Percentiles rank a stretch among this genome's conserved stretches.
Evolutionary conservation across 2,113 vertebrate genomes (phyloP).

Genomic region (Burhinus oedicnemus): DNA sequence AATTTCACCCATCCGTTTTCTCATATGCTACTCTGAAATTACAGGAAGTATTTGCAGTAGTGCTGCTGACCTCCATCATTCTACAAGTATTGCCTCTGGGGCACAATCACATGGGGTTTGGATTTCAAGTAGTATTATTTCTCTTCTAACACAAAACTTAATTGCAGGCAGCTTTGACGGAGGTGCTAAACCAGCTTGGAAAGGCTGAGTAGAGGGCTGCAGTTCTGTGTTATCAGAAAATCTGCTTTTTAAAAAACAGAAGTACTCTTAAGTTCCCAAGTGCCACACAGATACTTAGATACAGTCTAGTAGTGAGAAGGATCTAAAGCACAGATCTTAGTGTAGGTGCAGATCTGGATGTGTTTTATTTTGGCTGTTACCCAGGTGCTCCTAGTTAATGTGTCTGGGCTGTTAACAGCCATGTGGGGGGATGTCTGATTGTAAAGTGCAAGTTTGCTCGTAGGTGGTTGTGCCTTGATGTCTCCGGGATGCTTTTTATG

Average conservation of each 20-base stretch:
- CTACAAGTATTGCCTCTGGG: constrained; percentile 24
- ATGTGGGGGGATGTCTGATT: constrained; percentile 53
- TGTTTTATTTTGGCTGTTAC: constrained; percentile 61
- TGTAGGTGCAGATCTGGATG: constrained; percentile 28
- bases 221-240: not conserved
- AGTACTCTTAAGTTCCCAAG: not conserved
- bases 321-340: not conserved
- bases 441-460: constrained; percentile 37
- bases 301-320: not conserved
- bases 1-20: constrained; percentile 55
- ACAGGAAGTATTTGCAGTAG: constrained; percentile 43
- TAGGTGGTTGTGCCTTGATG: constrained; percentile 58
- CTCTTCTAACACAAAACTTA: constrained; percentile 16
- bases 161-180: constrained; percentile 17
- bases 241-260: not conserved
- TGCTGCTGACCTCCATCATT: constrained; percentile 31
- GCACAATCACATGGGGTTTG: constrained; percentile 22
- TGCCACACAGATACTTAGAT: not conserved
- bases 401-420: constrained; percentile 67
- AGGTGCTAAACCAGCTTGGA: not conserved
- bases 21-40: constrained; percentile 20
- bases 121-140: constrained; percentile 36
- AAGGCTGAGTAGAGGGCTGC: not conserved
- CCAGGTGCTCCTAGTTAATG: constrained; percentile 72
- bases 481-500: constrained; percentile 19